phyloP scores from a whole-genome alignment of 2,888 invertebrate genomes.

The Ophonus ardosiacus region DNA sequence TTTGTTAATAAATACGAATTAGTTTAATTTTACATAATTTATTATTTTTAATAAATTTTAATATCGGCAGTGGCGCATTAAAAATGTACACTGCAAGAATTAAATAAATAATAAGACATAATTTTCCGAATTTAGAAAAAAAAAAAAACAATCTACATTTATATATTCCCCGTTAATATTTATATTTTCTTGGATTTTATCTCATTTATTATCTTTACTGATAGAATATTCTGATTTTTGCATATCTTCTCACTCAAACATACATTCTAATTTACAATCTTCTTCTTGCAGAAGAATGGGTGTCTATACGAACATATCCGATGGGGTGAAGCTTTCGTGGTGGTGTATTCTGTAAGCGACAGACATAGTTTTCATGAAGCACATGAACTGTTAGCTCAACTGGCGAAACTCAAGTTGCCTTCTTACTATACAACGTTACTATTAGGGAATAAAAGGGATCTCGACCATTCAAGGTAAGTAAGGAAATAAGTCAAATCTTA shows the following conservation, averaged over 20 bases:
- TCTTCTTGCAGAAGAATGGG: conserved; percentile 82
- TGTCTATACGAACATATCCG: conserved; percentile 86
- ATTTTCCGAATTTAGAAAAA: too few relatives aligned
- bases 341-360: conserved; percentile 89
- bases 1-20: too few relatives aligned
- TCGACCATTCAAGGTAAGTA: conserved; percentile 86
- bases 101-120: too few relatives aligned
- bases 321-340: conserved; percentile 90
- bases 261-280: neutral
- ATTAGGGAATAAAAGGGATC: conserved; percentile 88
- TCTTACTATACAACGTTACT: conserved; percentile 87
- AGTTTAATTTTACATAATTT: too few relatives aligned
- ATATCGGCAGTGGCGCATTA: too few relatives aligned
- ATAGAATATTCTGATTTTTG: neutral
- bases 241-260: neutral
- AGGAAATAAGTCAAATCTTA: neutral
- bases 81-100: too few relatives aligned
- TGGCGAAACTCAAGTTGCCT: conserved; percentile 85
- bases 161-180: too few relatives aligned
- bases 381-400: conserved; percentile 83
- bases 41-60: too few relatives aligned
- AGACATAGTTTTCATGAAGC: conserved; percentile 87
- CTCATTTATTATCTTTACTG: too few relatives aligned
- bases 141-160: too few relatives aligned
- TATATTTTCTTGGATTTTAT: too few relatives aligned